Evolutionary conservation across 2,888 invertebrate species (phyloP), one percentile per base, ranked within the genome.

Genomic region (Macrosiphum euphorbiae): DNA sequence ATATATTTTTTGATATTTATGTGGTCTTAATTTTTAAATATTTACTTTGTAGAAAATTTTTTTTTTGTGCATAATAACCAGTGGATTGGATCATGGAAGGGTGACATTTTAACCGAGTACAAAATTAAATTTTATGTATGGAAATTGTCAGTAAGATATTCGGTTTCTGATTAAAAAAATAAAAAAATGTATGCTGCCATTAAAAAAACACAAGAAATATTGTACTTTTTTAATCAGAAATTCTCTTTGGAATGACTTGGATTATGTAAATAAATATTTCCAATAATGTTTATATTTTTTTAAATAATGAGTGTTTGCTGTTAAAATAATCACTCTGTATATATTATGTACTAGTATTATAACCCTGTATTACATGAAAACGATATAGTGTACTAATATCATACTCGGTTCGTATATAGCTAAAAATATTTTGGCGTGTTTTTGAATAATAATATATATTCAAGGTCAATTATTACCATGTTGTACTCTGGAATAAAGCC

Each of bases 391-490:
- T 78, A 35, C 78, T 78, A 24, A 78, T 78, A 78, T 35, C 78
- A 78, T 78, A 78, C 78, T 35, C 26, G 2, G 8, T 20, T 78
- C 20, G 78, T 78, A 78, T 78, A 78, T 20, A 78, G 78, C 35
- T 55, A 41, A 55, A 55, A 88, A 88, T 58, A 41, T 58, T 55
- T 58, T 58, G 44, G 58, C 58, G 58, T 89, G 89, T 44, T 89
- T 89, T 61, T n/a, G 44, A 28, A 61, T 61, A 89, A 89, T 89
- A 89, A 89, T 47, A 47, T 44, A 8, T 16, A 44, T 61, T 89
- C 89, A 89, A 89, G 89, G 89, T 89, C 61, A 61, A 61, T 44
- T 41, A 89, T 44, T 44, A 44, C 44, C 61, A 61, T 16, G 44
- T 44, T 44, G n/a, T 61, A 44, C 41, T 28, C 44, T 89, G 89